These are phyloP conservation scores for Synergus gifuensis DNA, from an alignment of 2,888 invertebrate species.

Conservation along the genomic window DNA sequence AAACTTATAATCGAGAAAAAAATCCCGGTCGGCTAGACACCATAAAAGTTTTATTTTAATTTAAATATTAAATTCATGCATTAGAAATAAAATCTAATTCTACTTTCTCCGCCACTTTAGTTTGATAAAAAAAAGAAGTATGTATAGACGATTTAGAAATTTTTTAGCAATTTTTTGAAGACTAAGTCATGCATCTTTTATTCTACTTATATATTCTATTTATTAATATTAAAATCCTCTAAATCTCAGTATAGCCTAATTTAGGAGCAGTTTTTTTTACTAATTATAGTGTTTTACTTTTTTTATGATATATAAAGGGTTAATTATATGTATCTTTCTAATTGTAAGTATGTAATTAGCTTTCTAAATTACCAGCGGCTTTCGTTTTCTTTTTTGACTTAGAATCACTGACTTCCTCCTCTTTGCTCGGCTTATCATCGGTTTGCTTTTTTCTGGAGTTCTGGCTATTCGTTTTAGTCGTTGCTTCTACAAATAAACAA, in stretches of 20 bases:
- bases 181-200: not conserved
- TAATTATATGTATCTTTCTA: not conserved
- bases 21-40: too few species aligned
- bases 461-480: constrained; percentile 22
- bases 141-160: not conserved
- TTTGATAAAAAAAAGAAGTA: too few species aligned
- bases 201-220: not conserved
- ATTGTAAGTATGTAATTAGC: not conserved
- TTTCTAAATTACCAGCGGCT: constrained; percentile 32
- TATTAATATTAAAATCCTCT: not conserved
- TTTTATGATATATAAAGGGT: constrained; percentile 23
- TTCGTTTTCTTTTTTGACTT: constrained; percentile 40
- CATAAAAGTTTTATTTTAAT: not conserved
- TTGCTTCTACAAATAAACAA: constrained; percentile 21
- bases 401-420: constrained; percentile 38
- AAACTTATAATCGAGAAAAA: too few species aligned
- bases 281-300: not conserved
- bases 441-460: constrained; percentile 33
- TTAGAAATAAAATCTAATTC: not conserved
- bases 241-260: not conserved
- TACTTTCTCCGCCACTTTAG: not conserved
- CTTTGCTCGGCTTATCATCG: constrained; percentile 28
- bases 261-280: not conserved
- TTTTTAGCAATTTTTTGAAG: not conserved
- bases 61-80: not conserved